A percentile compares a stretch with the other conserved stretches of the same genome.
Conservation (phyloP, 2,113 vertebrate species). For the Labeo catla region DNA sequence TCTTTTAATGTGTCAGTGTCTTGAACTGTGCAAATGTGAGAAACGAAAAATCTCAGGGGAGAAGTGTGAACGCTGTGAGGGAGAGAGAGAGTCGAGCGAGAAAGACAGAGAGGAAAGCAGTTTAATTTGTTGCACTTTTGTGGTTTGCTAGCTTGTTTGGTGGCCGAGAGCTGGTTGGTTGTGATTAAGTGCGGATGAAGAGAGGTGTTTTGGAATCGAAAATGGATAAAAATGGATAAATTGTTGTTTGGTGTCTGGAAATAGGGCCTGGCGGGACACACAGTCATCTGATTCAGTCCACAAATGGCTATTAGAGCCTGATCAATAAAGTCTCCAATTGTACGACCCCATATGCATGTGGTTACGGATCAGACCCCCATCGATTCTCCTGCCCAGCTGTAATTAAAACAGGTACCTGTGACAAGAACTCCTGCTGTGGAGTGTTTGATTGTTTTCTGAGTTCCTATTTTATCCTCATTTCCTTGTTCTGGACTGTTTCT, state of each 20-base stretch:
- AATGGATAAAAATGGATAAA: constrained; percentile 6
- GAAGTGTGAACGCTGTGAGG: constrained; percentile 13
- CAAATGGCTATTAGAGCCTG: constrained; percentile 44
- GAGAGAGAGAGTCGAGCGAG: not conserved
- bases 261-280: constrained; percentile 24
- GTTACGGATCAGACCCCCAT: constrained; percentile 58
- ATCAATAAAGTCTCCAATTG: constrained; percentile 49
- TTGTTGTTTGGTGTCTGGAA: constrained; percentile 9
- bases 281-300: constrained; percentile 2
- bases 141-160: constrained; percentile 66
- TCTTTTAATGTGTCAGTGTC: not conserved
- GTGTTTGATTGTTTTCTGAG: constrained; percentile 47
- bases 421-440: constrained; percentile 32
- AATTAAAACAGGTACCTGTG: constrained; percentile 63
- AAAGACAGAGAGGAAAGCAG: not conserved
- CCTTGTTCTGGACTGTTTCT: constrained; percentile 50
- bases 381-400: constrained; percentile 62
- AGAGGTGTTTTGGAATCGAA: constrained; percentile 5
- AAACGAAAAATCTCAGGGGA: not conserved
- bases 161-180: constrained; percentile 67
- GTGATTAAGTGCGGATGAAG: constrained; percentile 1
- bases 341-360: constrained; percentile 47
- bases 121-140: constrained; percentile 41
- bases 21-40: not conserved
- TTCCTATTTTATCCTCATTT: constrained; percentile 53